Evolutionary conservation across 2,113 vertebrate genomes (phyloP).

Genomic region (Menura novaehollandiae): DNA sequence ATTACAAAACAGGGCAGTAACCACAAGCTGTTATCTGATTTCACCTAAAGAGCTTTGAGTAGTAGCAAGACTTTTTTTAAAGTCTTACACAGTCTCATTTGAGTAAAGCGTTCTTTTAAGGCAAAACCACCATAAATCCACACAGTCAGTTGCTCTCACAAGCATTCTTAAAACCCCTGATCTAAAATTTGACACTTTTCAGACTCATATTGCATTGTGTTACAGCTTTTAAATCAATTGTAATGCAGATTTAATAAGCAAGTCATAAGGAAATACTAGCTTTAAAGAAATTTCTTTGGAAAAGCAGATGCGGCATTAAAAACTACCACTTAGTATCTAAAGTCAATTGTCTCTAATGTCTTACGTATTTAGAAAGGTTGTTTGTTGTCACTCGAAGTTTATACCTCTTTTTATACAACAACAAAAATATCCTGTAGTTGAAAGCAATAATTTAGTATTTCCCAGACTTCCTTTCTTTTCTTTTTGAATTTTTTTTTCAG

Average conservation of each 20-base stretch:
- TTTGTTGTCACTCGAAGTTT: background rate
- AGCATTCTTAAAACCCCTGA: background rate
- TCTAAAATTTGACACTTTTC: background rate
- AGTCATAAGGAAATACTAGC: background rate
- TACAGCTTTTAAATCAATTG: background rate
- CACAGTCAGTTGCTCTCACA: background rate
- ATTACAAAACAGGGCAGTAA: background rate
- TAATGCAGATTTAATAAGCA: background rate
- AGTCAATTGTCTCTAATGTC: background rate
- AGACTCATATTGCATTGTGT: background rate
- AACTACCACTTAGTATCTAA: background rate
- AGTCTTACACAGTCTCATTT: background rate
- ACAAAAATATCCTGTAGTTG: background rate
- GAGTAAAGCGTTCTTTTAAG: background rate
- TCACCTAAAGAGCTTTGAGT: background rate
- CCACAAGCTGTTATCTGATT: background rate
- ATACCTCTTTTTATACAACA: background rate
- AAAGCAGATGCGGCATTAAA: background rate
- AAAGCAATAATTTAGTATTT: background rate
- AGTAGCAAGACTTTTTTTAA: background rate
- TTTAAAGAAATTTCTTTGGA: background rate
- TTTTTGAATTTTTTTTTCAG: background rate
- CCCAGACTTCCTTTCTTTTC: background rate
- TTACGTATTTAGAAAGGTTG: background rate
- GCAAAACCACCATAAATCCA: accelerated